Percentiles rank a stretch among this genome's conserved stretches.
These are phyloP conservation scores for Helicoverpa assulta DNA, from an alignment of 2,888 invertebrate species.

Conservation along the genomic window DNA sequence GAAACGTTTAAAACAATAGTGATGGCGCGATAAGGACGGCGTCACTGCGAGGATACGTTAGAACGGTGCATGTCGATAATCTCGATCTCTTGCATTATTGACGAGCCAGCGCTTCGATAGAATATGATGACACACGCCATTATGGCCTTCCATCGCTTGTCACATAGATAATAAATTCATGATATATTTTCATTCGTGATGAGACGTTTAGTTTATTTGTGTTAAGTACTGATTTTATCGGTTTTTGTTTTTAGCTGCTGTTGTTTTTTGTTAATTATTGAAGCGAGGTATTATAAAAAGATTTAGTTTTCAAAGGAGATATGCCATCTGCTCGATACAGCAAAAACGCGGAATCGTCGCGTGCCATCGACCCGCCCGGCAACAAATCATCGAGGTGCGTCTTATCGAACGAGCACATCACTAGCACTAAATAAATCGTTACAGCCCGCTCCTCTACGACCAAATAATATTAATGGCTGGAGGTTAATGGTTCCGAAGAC, in stretches of 20 bases:
- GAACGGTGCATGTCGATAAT: slow-evolving; percentile 87
- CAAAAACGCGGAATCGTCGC: slow-evolving; percentile 71
- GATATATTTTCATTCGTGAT: slow-evolving; percentile 79
- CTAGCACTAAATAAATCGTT: slow-evolving; percentile 85
- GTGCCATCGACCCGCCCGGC: slow-evolving; percentile 75
- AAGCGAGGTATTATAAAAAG: neutral
- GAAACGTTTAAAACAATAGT: slow-evolving; percentile 84
- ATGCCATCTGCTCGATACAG: slow-evolving; percentile 25
- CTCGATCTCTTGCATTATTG: slow-evolving; percentile 86
- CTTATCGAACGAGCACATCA: slow-evolving; percentile 87
- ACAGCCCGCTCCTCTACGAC: slow-evolving; percentile 71
- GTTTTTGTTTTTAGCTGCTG: slow-evolving; percentile 34
- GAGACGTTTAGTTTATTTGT: slow-evolving; percentile 76
- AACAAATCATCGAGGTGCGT: slow-evolving; percentile 83
- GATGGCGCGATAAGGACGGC: slow-evolving; percentile 80
- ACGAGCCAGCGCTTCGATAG: slow-evolving; percentile 82
- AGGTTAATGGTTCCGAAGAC: slow-evolving; percentile 84
- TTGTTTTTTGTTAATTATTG: slow-evolving; percentile 40
- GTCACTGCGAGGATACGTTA: slow-evolving; percentile 77
- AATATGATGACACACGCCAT: slow-evolving; percentile 88
- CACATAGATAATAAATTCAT: slow-evolving; percentile 80
- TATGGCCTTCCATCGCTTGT: slow-evolving; percentile 79
- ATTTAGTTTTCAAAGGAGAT: neutral
- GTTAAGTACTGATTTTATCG: slow-evolving; percentile 68
- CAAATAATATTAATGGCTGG: slow-evolving; percentile 83